These are phyloP conservation scores for Disparrhopalites patrizii DNA, from an alignment of 2,888 invertebrate genomes.

Conservation along the genomic window DNA sequence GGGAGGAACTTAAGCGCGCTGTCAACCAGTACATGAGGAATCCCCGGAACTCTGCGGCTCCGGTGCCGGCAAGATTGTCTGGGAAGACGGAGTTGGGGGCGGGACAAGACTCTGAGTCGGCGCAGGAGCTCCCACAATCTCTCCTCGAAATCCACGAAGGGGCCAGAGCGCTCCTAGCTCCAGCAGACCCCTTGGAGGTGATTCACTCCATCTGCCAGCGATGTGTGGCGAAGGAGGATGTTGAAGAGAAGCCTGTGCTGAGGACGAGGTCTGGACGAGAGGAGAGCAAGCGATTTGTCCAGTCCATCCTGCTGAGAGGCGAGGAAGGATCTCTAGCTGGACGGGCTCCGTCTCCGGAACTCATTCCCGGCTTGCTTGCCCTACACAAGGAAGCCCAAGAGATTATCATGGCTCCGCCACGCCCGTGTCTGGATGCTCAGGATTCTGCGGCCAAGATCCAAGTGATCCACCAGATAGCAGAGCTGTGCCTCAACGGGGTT, in stretches of 20 bases:
- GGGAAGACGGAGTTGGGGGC: background rate
- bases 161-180: background rate
- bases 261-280: background rate
- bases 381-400: slow-evolving; percentile 1
- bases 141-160: slow-evolving; percentile 2
- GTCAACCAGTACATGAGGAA: background rate
- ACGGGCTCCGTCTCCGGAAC: background rate
- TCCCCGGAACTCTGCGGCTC: background rate
- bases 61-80: background rate
- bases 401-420: background rate
- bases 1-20: background rate
- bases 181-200: background rate
- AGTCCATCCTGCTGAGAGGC: background rate
- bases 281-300: background rate
- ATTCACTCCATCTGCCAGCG: slow-evolving; percentile 8
- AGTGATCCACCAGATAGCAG: slow-evolving; percentile 7
- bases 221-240: background rate
- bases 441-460: background rate
- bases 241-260: background rate
- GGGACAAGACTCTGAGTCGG: background rate
- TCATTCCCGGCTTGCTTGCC: background rate
- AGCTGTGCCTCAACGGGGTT: slow-evolving; percentile 5
- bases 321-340: background rate
- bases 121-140: background rate
- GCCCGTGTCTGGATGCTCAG: background rate